Evolutionary conservation across 2,888 invertebrate genomes (phyloP).

Genomic region (Elaeidobius kamerunicus): DNA sequence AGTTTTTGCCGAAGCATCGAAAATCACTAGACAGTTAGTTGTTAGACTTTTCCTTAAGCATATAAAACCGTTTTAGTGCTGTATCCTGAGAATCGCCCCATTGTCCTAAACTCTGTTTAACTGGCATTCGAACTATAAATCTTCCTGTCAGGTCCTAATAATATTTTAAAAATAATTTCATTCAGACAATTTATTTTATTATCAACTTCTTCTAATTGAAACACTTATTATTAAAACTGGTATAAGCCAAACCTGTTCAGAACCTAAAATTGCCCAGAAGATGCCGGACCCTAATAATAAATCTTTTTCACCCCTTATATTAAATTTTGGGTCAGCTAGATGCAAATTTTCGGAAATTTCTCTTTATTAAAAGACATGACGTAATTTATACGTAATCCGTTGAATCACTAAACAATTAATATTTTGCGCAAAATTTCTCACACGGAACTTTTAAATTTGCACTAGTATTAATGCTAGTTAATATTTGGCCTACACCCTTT

Average conservation of each 20-base stretch:
- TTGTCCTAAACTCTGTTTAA: slow-evolving; percentile 10
- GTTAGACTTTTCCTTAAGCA: slow-evolving; percentile 19
- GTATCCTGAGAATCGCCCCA: slow-evolving; percentile 21
- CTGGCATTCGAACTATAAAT: slow-evolving; percentile 11
- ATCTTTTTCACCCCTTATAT: slow-evolving; percentile 22
- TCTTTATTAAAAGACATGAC: slow-evolving; percentile 16
- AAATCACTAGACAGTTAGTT: slow-evolving; percentile 30
- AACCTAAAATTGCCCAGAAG: slow-evolving; percentile 20
- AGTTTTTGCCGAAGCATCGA: slow-evolving; percentile 32
- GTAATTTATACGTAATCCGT: slow-evolving; percentile 20
- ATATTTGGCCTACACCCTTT: slow-evolving; percentile 17
- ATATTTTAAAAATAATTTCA: slow-evolving; percentile 22
- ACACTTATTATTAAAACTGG: too few species aligned
- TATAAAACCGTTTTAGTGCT: slow-evolving; percentile 19
- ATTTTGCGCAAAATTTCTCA: slow-evolving; percentile 7
- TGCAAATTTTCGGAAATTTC: slow-evolving; percentile 22
- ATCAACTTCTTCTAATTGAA: slow-evolving; percentile 5
- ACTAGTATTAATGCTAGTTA: slow-evolving; percentile 10
- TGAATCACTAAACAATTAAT: slow-evolving; percentile 19
- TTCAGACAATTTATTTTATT: background rate
- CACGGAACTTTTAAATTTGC: slow-evolving; percentile 12
- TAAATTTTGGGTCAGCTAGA: slow-evolving; percentile 28
- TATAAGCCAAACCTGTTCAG: slow-evolving; percentile 22
- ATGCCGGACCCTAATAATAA: slow-evolving; percentile 26
- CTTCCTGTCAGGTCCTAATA: background rate